Base-by-base conservation (phyloP, 92 coral and sea anemone genomes). In the Epizoanthus scotinus region DNA sequence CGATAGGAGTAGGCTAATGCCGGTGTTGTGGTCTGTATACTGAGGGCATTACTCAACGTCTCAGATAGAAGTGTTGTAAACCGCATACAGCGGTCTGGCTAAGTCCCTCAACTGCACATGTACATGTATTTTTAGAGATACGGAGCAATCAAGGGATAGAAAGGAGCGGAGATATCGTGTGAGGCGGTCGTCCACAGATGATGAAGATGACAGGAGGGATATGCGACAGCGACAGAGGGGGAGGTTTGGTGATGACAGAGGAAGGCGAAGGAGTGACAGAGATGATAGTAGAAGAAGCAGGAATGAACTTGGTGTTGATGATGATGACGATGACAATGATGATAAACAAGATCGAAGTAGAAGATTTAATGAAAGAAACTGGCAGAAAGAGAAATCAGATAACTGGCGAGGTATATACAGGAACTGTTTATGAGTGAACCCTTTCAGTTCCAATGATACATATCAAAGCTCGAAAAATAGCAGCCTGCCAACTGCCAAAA, bases 91-190 rank as follows among this genome's bases (percentile, higher is more conserved):
- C n/a, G n/a, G n/a, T n/a, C n/a, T n/a, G n/a, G n/a, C n/a, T n/a
- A n/a, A n/a, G n/a, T n/a, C n/a, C n/a, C n/a, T n/a, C n/a, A n/a
- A n/a, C n/a, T n/a, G n/a, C n/a, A n/a, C n/a, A n/a, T n/a, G n/a
- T 25, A 19, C 10, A 31, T 5, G 3, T 75, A 14, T 40, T 59
- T 38, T 9, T 40, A 75, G 81, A 59, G 53, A 75, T n/a, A 75
- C 67, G 40, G 81, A 59, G 27, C 42, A 68, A 21, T 59, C 81
- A 75, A 75, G 44, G 27, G 69, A 58, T 13, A 75, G 44, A 36
- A 75, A 54, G 44, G 81, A 75, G 22, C 81, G 81, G 12, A 38
- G 81, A 75, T 75, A 75, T 18, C 67, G 69, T 5, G 81, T 75
- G 7, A 66, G 63, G 19, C 81, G 50, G 36, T 38, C 81, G 0